Evolutionary conservation across 1,140 invertebrate genomes (phyloP), one percentile per base, ranked within the genome.

Genomic region (Tachypleus tridentatus): DNA sequence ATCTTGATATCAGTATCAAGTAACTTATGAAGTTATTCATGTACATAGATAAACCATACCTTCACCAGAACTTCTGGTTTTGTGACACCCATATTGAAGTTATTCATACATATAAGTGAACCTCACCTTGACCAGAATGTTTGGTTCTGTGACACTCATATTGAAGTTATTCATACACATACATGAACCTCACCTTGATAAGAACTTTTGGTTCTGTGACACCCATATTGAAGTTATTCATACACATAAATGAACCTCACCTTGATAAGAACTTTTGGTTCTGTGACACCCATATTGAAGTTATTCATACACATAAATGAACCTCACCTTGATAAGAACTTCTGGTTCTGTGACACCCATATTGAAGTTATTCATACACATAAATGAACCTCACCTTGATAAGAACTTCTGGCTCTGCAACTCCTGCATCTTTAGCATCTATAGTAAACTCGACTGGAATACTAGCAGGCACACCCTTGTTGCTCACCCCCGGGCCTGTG

Each of bases 401-500:
- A 51, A 49, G 5, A 58, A 69, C 68, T 63, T 62, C 60, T n/a
- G 59, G 65, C 49, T 66, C 60, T 52, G 68, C 68, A 11, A 61
- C 48, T n/a, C 68, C 68, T 51, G 68, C 68, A 60, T 71, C 91
- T 56, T 89, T 85, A 0, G 89, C 87, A 73, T 94, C 89, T 50
- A 94, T 86, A 58, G 83, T 82, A 70, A 93, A 89, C 61, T 88
- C 85, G 7, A 85, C 84, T 3, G 91, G 89, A 60, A 91, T 79
- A 47, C 87, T 90, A 8, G 90, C 90, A 1, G 87, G 87, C 4
- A 88, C 80, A 66, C 78, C 82, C 71, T 80, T 83, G 71, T 77
- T 82, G 5, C 83, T 77, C 3, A 90, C 83, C n/a, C 88, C 88
- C 58, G 86, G 84, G 2, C 89, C 87, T 51, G 80, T 82, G 0